A percentile compares a stretch with the other conserved stretches of the same genome.
Evolutionary conservation across 2,888 invertebrate genomes (phyloP).

Genomic region (Ditylenchus weischeri): DNA sequence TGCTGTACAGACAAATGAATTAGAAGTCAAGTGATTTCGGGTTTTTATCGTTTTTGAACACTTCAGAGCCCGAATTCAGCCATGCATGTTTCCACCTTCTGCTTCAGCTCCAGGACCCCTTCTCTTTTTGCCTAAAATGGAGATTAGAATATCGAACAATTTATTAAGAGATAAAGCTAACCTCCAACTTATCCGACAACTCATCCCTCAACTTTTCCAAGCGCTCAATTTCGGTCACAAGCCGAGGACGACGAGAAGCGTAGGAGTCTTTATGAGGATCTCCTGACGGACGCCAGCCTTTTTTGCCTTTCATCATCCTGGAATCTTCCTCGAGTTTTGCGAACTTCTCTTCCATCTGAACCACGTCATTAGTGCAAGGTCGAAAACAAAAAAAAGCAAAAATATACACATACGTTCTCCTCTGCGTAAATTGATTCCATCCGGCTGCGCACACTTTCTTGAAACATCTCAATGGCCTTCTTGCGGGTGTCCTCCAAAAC

Average conservation of each 20-base stretch:
- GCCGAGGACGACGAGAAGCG: constrained; percentile 1
- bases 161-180: background rate
- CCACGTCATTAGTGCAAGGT: too few relatives aligned
- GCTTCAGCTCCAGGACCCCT: too few relatives aligned
- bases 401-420: background rate
- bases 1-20: too few relatives aligned
- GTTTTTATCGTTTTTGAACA: too few relatives aligned
- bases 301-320: background rate
- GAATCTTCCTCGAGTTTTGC: background rate
- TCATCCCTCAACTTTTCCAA: background rate
- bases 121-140: too few relatives aligned
- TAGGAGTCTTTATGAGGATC: constrained; percentile 3
- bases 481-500: background rate
- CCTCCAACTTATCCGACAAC: background rate
- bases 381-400: too few relatives aligned
- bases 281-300: constrained; percentile 5
- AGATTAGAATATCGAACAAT: too few relatives aligned
- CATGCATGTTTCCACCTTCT: too few relatives aligned
- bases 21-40: too few relatives aligned
- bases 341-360: constrained; percentile 11
- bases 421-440: background rate
- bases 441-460: background rate
- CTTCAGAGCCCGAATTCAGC: too few relatives aligned
- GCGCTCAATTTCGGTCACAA: constrained; percentile 5
- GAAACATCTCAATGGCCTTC: background rate